Evolutionary conservation across 2,113 vertebrate species (phyloP), one percentile per base, ranked within the genome.

Genomic region (Oryzias woworae): DNA sequence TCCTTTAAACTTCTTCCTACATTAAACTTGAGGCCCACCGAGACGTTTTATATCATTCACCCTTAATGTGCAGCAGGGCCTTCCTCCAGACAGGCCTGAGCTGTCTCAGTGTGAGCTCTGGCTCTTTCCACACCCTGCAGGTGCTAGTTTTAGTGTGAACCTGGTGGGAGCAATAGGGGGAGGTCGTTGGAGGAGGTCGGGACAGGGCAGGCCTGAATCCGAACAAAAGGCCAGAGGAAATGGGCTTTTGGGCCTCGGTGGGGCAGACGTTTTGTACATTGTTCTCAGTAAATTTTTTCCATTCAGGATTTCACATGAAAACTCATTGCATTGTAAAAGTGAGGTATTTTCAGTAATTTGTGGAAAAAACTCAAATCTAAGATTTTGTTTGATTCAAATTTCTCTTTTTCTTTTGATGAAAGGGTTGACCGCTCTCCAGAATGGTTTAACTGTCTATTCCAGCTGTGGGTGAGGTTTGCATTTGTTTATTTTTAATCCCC

Each of bases 401-500:
- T 69, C 49, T 17, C 71, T 69, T 53, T 1, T 17, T 2, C 45
- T 62, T 59, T 58, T 44, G 71, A 57, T 49, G 77, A 82, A 83
- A 81, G 80, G 72, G 74, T 36, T 83, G 65, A 82, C 72, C 77
- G 62, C 55, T 66, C 69, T 82, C 69, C 73, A 64, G 62, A 83
- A 82, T 78, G 80, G 69, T 83, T 83, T 76, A 60, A 66, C 75
- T 70, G 71, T 82, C 58, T 84, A 69, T 71, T 81, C 71, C 64
- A 57, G 75, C 71, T 78, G 36, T 79, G 61, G 71, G 71, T 68
- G 60, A 83, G 84, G 82, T 81, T 84, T 75, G 69, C 66, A 75
- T 62, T 77, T 86, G 81, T 89, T 28, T 89, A 83, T 89, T 90
- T 88, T 78, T 86, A 77, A 86, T 87, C 83, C 83, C 76, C 60